A percentile compares a stretch with the other conserved stretches of the same genome.
Conservation (phyloP, 2,113 vertebrate species). For the Phylloscopus whistleri region DNA sequence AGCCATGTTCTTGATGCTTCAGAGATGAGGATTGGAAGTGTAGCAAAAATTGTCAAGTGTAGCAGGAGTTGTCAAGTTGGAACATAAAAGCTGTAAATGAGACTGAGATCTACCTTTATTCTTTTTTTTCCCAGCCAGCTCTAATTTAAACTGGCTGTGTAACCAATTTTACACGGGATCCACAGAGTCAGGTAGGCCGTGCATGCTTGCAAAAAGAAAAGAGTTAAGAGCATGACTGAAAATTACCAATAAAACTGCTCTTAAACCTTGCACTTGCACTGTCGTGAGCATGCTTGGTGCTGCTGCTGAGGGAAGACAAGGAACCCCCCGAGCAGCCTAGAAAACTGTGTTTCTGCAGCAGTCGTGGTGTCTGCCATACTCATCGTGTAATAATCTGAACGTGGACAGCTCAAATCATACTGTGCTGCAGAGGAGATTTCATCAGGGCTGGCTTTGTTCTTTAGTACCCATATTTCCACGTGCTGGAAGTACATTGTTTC, state of each 20-base stretch:
- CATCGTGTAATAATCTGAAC: neutral
- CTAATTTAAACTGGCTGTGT: neutral
- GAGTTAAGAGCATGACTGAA: neutral
- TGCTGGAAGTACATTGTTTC: neutral
- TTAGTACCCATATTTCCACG: neutral
- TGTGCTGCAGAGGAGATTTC: neutral
- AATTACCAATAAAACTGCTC: neutral
- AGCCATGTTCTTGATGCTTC: neutral
- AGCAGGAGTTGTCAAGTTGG: neutral
- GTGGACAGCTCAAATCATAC: neutral
- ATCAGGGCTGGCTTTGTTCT: neutral
- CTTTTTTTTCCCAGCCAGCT: neutral
- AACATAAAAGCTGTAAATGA: neutral
- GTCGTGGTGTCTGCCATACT: neutral
- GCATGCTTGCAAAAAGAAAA: rapidly evolving
- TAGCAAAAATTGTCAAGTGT: neutral
- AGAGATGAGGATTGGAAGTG: neutral
- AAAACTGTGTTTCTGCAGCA: neutral
- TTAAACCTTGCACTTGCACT: neutral
- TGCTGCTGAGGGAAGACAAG: neutral
- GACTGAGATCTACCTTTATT: neutral
- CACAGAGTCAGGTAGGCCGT: neutral
- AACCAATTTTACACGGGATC: neutral
- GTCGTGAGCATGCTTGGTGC: rapidly evolving
- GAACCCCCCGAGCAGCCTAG: neutral